Conservation (phyloP, 2,888 invertebrate species). For the Acleris emargana region DNA sequence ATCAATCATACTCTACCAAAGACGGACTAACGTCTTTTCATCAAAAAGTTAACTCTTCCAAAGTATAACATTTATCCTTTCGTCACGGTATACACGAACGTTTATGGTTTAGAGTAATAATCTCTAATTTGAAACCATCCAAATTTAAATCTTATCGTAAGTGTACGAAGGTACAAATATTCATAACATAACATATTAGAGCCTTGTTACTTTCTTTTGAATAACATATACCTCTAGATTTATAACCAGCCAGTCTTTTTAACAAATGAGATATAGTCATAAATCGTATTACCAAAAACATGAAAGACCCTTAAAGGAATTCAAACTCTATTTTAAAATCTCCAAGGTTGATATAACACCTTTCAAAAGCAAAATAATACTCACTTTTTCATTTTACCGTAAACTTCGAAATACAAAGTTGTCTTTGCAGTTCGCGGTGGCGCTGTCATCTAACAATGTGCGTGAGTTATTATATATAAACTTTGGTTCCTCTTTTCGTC, state of each 20-base stretch:
- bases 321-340: neutral
- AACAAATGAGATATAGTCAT: slow-evolving; percentile 21
- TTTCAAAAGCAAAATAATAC: neutral
- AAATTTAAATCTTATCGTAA: no score
- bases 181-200: no score
- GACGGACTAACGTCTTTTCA: neutral
- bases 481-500: slow-evolving; percentile 16
- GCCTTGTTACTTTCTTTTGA: no score
- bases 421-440: slow-evolving; percentile 4
- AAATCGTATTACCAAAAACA: neutral
- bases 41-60: slow-evolving; percentile 25
- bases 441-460: neutral
- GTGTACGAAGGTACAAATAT: no score
- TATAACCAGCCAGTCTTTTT: slow-evolving; percentile 30
- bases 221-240: slow-evolving; percentile 14
- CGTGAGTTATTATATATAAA: neutral
- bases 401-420: slow-evolving; percentile 26
- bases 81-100: slow-evolving; percentile 9
- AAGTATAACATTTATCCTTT: slow-evolving; percentile 33
- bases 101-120: no score
- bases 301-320: neutral
- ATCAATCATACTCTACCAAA: neutral
- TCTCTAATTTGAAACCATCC: no score
- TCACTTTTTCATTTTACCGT: slow-evolving; percentile 28
- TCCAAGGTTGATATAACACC: neutral